Evolutionary conservation across 2,888 invertebrate species (phyloP), one percentile per base, ranked within the genome.

Genomic region (Himalopsyche tibetana): DNA sequence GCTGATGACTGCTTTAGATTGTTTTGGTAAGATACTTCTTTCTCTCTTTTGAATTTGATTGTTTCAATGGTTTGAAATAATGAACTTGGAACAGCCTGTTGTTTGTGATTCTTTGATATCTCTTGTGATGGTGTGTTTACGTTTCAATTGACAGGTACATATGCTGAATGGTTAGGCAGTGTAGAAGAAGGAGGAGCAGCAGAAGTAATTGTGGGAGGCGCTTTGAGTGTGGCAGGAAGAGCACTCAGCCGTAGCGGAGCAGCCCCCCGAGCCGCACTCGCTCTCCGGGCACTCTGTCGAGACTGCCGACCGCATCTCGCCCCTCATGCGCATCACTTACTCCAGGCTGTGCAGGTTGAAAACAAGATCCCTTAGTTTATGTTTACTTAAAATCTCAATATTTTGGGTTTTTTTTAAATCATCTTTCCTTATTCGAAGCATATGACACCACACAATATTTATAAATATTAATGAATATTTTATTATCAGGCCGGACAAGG

Each of bases 251-350:
- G 95, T 89, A 92, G 94, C 0, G 93, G 95, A 45, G 96, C 96
- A 87, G 95, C 96, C 0, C 95, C 96, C 5, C 95, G 96, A 85
- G 96, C 97, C 0, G 98, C 98, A 5, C 95, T 98, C 91, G 98
- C 98, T 40, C 93, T 98, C 15, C 97, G 98, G 90, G 98, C 98
- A 90, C 94, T 99, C 63, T 96, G 97, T 55, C 93, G 96, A 55
- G 97, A 98, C 91, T 98, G 98, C 90, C 94, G 95, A 89, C 91
- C 94, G 82, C 95, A 95, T 90, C 94, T 98, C 89, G 94, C 95
- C 82, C 96, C 96, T 0, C 96, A 95, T 89, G 96, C 96, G 0
- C 95, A 95, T 40, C 95, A 96, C 86, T 95, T 98, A 86, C 94
- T 98, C 5, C 93, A 94, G 38, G 95, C 96, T 1, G 95, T 96